A percentile compares a stretch with the other conserved stretches of the same genome.
phyloP scores from a whole-genome alignment of 2,113 vertebrate genomes.

The human region GRCh38 chr16:71844501-71845000 shows the following conservation, averaged over 20 bases:
- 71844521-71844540: no score
- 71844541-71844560: no score
- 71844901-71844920: no score
- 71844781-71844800: not conserved
- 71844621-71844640: not conserved
- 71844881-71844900: no score
- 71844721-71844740: not conserved
- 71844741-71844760: not conserved
- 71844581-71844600: no score
- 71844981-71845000: not conserved
- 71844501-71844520: not conserved
- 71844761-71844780: fast-evolving
- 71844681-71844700: not conserved
- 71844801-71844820: not conserved
- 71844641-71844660: not conserved
- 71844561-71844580: no score
- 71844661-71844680: not conserved
- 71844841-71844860: slow-evolving; percentile 6
- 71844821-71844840: not conserved
- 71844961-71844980: not conserved
- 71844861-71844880: not conserved
- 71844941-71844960: not conserved
- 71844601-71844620: no score
- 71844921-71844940: no score
- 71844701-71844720: not conserved